A percentile compares a stretch with the other conserved stretches of the same genome.
Evolutionary conservation across 2,113 vertebrate species (phyloP).

Genomic region (Tyrannus savana): DNA sequence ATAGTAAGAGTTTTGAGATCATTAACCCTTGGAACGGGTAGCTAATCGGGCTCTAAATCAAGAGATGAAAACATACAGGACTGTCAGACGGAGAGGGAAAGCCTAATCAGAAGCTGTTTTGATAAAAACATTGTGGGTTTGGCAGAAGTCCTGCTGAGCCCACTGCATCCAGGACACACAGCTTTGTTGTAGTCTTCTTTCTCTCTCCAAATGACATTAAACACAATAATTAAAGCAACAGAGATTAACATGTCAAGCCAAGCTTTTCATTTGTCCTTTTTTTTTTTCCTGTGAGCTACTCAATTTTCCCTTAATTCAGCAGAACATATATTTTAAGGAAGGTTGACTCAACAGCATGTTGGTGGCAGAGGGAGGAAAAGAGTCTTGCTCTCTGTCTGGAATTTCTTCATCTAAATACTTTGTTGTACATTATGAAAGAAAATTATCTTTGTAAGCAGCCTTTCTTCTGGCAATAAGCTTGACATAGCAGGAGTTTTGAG

Average conservation of each 20-base stretch:
- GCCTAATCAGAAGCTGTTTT: constrained; percentile 34
- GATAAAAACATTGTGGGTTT: constrained; percentile 15
- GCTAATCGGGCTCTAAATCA: constrained; percentile 8
- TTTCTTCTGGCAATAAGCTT: constrained; percentile 49
- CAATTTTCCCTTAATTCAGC: constrained; percentile 37
- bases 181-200: not conserved
- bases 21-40: not conserved
- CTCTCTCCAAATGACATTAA: constrained; percentile 14
- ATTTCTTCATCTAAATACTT: not conserved
- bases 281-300: not conserved
- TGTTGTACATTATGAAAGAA: constrained; percentile 16
- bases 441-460: constrained; percentile 42
- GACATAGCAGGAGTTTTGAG: not conserved
- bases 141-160: constrained; percentile 19
- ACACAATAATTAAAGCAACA: constrained; percentile 38
- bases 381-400: not conserved
- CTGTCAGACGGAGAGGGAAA: not conserved
- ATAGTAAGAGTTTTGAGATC: not conserved
- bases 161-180: not conserved
- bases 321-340: constrained; percentile 6
- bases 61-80: not conserved
- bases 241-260: constrained; percentile 44
- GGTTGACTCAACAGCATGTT: not conserved
- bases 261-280: not conserved
- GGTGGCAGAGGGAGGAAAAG: not conserved